Conservation (phyloP, 1,140 invertebrate genomes). For the Homalodisca vitripennis region DNA sequence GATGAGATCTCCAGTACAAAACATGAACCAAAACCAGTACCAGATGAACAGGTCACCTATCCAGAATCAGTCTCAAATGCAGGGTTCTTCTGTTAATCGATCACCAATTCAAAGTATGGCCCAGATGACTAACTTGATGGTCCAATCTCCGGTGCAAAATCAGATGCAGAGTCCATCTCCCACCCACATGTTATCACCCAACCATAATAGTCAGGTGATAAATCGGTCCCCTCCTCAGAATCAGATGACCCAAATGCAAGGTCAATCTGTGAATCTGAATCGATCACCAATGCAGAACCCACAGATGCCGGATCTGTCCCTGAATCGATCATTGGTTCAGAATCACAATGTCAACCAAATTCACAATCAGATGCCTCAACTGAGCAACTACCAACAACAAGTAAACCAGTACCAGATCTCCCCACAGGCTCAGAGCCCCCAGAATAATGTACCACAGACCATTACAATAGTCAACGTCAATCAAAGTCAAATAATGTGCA, state of each 20-base stretch:
- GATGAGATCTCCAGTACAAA: background rate
- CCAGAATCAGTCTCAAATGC: constrained; percentile 2
- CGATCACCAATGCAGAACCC: background rate
- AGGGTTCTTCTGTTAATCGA: background rate
- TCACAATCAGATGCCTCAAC: background rate
- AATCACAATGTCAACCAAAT: background rate
- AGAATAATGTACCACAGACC: background rate
- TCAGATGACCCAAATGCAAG: background rate
- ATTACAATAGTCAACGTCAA: background rate
- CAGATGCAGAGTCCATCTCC: constrained; percentile 6
- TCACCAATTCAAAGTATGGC: constrained; percentile 21
- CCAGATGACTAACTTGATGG: background rate
- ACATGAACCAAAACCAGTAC: background rate
- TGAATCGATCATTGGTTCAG: constrained; percentile 10
- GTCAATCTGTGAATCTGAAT: background rate
- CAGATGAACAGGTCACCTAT: background rate
- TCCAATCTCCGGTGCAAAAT: constrained; percentile 6
- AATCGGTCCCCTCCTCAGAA: constrained; percentile 1
- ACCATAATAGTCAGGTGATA: background rate
- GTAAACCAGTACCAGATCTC: background rate
- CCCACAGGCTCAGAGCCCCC: background rate
- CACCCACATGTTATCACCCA: background rate
- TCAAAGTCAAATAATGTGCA: constrained; percentile 10
- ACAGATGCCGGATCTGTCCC: too few species aligned
- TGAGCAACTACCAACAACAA: background rate